Conservation (phyloP, 2,888 invertebrate species). For the Drosophila mayaguana region DNA sequence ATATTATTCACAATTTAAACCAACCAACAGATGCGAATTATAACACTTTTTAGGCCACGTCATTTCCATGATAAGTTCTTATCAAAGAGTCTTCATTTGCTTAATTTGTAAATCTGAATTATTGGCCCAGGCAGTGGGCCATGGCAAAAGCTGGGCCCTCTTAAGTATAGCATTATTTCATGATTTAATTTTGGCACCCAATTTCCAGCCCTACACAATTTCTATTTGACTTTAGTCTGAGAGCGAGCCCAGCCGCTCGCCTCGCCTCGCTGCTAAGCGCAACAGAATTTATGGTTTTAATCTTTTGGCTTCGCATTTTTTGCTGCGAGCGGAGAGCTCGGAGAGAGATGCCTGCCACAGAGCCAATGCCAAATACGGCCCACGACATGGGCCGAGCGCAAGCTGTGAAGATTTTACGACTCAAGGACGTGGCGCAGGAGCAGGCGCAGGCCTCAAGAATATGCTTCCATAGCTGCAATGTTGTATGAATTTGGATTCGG, state of each 20-base stretch:
- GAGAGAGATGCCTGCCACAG: conserved; percentile 51
- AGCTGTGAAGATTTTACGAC: conserved; percentile 65
- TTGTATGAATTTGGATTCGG: conserved; percentile 47
- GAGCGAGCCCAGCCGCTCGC: conserved; percentile 11
- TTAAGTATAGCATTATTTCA: conserved; percentile 32
- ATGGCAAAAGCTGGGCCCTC: background rate
- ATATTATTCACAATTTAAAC: background rate
- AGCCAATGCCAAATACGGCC: conserved; percentile 53
- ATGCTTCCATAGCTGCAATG: conserved; percentile 31
- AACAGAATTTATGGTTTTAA: conserved; percentile 79
- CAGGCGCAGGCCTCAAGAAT: conserved; percentile 61
- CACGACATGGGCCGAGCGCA: conserved; percentile 44
- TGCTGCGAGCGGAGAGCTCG: conserved; percentile 21
- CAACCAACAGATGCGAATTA: background rate
- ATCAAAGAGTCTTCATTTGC: conserved; percentile 3
- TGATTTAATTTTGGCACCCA: conserved; percentile 42
- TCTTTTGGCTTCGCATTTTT: conserved; percentile 73
- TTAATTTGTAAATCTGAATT: conserved; percentile 12
- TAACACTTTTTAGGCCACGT: background rate
- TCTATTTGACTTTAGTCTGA: conserved; percentile 30
- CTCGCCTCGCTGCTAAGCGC: conserved; percentile 45
- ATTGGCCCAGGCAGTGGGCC: background rate
- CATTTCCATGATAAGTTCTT: background rate
- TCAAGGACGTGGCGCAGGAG: conserved; percentile 70
- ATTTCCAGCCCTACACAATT: conserved; percentile 22